phyloP scores from a whole-genome alignment of 2,797 vertebrate species.

The Kryptopterus vitreolus region DNA sequence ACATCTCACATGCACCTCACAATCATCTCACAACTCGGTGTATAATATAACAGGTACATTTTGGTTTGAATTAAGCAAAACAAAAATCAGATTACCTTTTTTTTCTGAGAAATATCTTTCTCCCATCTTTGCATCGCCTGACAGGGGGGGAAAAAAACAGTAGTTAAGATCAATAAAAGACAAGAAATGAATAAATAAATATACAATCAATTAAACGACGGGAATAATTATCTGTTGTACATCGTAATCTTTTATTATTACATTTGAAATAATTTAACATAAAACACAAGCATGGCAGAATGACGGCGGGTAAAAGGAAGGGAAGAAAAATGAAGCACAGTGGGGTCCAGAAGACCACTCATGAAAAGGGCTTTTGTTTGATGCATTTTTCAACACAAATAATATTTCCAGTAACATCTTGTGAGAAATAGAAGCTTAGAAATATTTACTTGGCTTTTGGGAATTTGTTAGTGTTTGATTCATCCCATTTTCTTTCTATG shows the following conservation, averaged over 20 bases:
- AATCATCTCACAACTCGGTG: too few relatives aligned
- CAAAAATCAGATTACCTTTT: constrained; percentile 59
- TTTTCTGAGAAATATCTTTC: constrained; percentile 58
- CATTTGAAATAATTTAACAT: too few relatives aligned
- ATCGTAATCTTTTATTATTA: background rate
- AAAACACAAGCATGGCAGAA: background rate
- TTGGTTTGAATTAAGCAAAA: too few relatives aligned
- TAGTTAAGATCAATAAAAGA: background rate
- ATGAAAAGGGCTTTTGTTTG: background rate
- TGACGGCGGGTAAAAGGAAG: background rate
- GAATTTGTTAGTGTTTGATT: too few relatives aligned
- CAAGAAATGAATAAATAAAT: background rate
- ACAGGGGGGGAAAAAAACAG: background rate
- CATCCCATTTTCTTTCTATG: too few relatives aligned
- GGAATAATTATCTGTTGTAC: background rate
- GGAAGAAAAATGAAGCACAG: background rate
- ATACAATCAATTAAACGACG: background rate
- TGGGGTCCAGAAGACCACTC: background rate
- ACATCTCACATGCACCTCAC: too few relatives aligned
- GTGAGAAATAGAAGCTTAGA: too few relatives aligned
- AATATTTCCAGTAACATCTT: too few relatives aligned
- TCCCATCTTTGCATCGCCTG: constrained; percentile 57
- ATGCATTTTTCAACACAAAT: too few relatives aligned
- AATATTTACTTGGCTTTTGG: too few relatives aligned
- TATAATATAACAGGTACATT: too few relatives aligned